Evolutionary conservation across 30 jellyfish, hydroid and myxozoan species (phyloP).

Genomic region (Hydra vulgaris): DNA sequence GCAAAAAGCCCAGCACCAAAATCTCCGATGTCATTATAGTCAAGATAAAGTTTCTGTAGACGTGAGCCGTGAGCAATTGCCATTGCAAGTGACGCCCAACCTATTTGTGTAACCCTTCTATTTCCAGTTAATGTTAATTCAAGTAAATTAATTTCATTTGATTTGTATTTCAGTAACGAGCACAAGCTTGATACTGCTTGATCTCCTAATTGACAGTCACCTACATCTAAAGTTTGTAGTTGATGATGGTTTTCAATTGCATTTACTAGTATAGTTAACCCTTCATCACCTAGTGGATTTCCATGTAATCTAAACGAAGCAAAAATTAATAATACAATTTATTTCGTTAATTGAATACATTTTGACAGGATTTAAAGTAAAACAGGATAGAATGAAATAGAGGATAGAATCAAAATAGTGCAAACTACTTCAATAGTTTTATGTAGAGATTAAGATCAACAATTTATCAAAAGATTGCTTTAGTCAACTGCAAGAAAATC

Average conservation of each 20-base stretch:
- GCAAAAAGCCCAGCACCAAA: constrained; percentile 97
- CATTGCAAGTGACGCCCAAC: constrained; percentile 98
- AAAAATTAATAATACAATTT: no score
- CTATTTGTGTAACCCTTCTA: constrained; percentile 67
- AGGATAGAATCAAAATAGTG: no score
- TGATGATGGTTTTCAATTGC: constrained; percentile 85
- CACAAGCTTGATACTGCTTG: constrained; percentile 64
- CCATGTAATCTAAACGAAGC: constrained; percentile 82
- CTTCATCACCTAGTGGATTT: constrained; percentile 89
- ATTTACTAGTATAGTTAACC: constrained; percentile 54
- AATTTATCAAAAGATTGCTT: no score
- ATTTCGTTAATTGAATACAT: no score
- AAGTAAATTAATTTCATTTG: constrained; percentile 29
- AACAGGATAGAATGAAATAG: no score
- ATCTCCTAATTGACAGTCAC: constrained; percentile 88
- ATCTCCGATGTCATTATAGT: constrained; percentile 79
- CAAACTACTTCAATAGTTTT: no score
- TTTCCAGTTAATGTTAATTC: constrained; percentile 91
- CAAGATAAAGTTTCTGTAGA: constrained; percentile 60
- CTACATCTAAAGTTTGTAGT: constrained; percentile 74
- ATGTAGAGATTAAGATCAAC: no score
- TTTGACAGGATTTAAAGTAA: no score
- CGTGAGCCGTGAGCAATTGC: constrained; percentile 67
- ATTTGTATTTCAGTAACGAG: constrained; percentile 28
- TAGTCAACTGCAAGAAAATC: no score